phyloP scores from a whole-genome alignment of 2,113 vertebrate species.

The Pan troglodytes region NHGRI_mPanTro3-v2.1_pri NC_072404.2:33008001-33008500 shows the following conservation, averaged over 20 bases:
- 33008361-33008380: background rate
- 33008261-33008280: constrained; percentile 10
- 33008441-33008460: background rate
- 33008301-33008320: background rate
- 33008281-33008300: constrained; percentile 32
- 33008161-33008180: constrained; percentile 86
- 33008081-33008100: constrained; percentile 69
- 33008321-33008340: background rate
- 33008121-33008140: constrained; percentile 79
- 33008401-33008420: background rate
- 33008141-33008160: constrained; percentile 80
- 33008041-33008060: constrained; percentile 84
- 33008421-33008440: background rate
- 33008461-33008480: background rate
- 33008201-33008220: constrained; percentile 86
- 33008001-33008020: constrained; percentile 60
- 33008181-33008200: constrained; percentile 90
- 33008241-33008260: constrained; percentile 82
- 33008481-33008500: background rate
- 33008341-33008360: background rate
- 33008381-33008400: background rate
- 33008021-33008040: constrained; percentile 85
- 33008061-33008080: constrained; percentile 73
- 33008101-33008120: constrained; percentile 75
- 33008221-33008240: constrained; percentile 85